Percentiles rank a stretch among this genome's conserved stretches.
Evolutionary conservation across 2,888 invertebrate species (phyloP).

Genomic region (Monoplex corrugatus): DNA sequence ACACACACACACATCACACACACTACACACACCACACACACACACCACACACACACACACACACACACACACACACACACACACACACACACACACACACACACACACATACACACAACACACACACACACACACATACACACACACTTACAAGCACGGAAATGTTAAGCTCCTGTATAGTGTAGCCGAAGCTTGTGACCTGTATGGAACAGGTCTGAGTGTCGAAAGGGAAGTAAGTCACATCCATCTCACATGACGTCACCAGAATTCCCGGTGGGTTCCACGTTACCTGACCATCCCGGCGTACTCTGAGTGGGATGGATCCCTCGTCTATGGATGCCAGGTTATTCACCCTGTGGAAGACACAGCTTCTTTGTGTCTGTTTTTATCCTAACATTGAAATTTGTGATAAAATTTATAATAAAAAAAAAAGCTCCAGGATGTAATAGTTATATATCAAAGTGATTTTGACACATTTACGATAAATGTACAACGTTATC

Average conservation of each 20-base stretch:
- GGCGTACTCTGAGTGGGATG: constrained; percentile 53
- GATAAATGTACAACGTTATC: background rate
- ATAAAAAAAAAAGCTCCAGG: background rate
- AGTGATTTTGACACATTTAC: background rate
- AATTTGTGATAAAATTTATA: too few relatives aligned
- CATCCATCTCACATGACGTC: constrained; percentile 57
- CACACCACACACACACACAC: too few relatives aligned
- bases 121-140: background rate
- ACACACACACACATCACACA: too few relatives aligned
- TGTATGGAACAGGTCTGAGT: constrained; percentile 48
- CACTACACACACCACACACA: too few relatives aligned
- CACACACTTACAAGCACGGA: constrained; percentile 31
- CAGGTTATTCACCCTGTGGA: constrained; percentile 51
- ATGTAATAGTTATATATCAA: too few relatives aligned
- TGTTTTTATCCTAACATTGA: too few relatives aligned
- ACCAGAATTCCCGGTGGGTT: constrained; percentile 58
- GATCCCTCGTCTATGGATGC: constrained; percentile 55
- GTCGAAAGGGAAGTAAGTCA: constrained; percentile 63
- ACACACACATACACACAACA: too few relatives aligned
- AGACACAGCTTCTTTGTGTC: too few relatives aligned
- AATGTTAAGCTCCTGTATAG: constrained; percentile 46
- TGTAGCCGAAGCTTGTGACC: constrained; percentile 46
- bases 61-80: too few relatives aligned
- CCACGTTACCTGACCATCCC: constrained; percentile 56
- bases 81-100: too few relatives aligned